Conservation (phyloP, 2,888 invertebrate species). For the Cheilosia variabilis region DNA sequence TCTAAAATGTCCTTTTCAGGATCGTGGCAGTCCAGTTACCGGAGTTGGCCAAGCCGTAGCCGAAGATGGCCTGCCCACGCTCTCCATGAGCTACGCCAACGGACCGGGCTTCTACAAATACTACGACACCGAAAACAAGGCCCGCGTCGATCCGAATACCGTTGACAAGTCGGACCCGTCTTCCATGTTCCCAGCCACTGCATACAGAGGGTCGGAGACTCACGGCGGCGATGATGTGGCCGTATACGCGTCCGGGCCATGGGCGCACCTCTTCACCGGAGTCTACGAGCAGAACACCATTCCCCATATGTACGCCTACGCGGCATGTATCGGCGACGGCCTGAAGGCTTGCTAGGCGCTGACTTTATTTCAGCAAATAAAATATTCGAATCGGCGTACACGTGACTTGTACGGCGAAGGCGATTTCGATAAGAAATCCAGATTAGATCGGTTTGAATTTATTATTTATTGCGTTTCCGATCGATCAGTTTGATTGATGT, state of each 20-base stretch:
- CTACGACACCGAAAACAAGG: slow-evolving; percentile 77
- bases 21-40: slow-evolving; percentile 80
- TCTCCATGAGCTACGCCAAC: slow-evolving; percentile 90
- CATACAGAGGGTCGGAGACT: slow-evolving; percentile 85
- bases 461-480: background rate
- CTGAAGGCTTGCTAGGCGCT: slow-evolving; percentile 81
- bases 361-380: background rate
- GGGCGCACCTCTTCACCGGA: slow-evolving; percentile 92
- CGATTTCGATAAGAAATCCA: slow-evolving; percentile 15
- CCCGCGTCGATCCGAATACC: slow-evolving; percentile 80
- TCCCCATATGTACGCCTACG: slow-evolving; percentile 90
- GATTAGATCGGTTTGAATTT: background rate
- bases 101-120: slow-evolving; percentile 87
- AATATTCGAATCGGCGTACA: background rate
- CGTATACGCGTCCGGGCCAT: slow-evolving; percentile 90
- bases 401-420: background rate
- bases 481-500: background rate
- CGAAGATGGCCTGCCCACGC: slow-evolving; percentile 86
- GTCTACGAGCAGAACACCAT: slow-evolving; percentile 91
- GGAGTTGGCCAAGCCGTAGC: slow-evolving; percentile 79
- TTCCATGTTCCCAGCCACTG: slow-evolving; percentile 85
- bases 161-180: slow-evolving; percentile 76
- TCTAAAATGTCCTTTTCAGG: slow-evolving; percentile 71
- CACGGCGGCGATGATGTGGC: slow-evolving; percentile 93
- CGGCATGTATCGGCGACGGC: slow-evolving; percentile 89